phyloP scores from a whole-genome alignment of 2,113 vertebrate species.

The Nannobrachium achirus region DNA sequence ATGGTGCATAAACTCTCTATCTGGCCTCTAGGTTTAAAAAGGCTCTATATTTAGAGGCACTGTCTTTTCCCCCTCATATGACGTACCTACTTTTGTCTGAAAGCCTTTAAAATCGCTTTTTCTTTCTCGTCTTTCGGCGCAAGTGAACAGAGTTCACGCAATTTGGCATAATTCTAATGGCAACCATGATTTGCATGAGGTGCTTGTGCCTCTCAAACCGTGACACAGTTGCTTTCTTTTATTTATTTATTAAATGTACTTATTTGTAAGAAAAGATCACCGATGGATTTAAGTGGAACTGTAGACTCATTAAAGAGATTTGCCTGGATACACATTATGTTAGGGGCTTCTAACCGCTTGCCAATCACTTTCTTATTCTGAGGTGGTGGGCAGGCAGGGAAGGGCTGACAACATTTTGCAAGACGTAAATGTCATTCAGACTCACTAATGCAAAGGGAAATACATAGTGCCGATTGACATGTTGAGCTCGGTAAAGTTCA shows the following conservation, averaged over 20 bases:
- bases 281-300: constrained; percentile 53
- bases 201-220: constrained; percentile 22
- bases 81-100: constrained; percentile 19
- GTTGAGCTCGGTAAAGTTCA: constrained; percentile 77
- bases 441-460: constrained; percentile 79
- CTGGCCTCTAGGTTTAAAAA: constrained; percentile 75
- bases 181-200: constrained; percentile 31
- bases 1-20: constrained; percentile 84
- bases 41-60: constrained; percentile 18
- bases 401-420: constrained; percentile 71
- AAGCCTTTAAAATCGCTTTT: constrained; percentile 10
- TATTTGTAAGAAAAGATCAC: constrained; percentile 44
- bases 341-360: constrained; percentile 60
- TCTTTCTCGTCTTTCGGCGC: neutral
- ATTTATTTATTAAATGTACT: constrained; percentile 37
- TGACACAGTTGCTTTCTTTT: constrained; percentile 25
- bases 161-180: constrained; percentile 31
- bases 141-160: constrained; percentile 1
- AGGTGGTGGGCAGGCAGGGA: constrained; percentile 71
- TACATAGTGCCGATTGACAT: constrained; percentile 76
- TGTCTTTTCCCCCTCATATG: constrained; percentile 20
- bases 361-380: constrained; percentile 73
- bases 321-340: constrained; percentile 49
- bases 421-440: constrained; percentile 84
- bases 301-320: constrained; percentile 57